phyloP scores from a whole-genome alignment of 2,113 vertebrate genomes.

The Aspiorhynchus laticeps region DNA sequence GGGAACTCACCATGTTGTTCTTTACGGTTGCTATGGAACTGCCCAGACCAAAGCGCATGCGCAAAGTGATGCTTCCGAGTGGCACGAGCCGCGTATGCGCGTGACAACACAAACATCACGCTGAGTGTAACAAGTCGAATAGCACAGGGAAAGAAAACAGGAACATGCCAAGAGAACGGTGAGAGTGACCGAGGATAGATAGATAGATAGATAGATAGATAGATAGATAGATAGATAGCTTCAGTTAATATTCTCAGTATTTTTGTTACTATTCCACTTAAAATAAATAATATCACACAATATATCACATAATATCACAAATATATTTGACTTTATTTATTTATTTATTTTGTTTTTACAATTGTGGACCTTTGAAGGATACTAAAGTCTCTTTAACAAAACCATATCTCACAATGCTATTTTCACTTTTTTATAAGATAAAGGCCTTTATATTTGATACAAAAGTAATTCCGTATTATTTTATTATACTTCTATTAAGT shows the following conservation, averaged over 20 bases:
- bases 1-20: constrained; percentile 62
- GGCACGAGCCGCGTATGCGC: not conserved
- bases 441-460: too few relatives aligned
- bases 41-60: constrained; percentile 51
- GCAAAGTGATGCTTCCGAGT: constrained; percentile 10
- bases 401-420: not conserved
- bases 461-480: not conserved
- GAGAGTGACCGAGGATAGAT: not conserved
- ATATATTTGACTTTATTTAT: too few relatives aligned
- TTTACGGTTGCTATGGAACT: constrained; percentile 66
- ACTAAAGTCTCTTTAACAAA: too few relatives aligned
- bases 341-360: not conserved
- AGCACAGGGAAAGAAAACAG: not conserved
- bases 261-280: not conserved
- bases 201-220: too few relatives aligned
- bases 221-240: too few relatives aligned
- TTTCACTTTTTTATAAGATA: not conserved
- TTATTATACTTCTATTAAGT: too few relatives aligned
- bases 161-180: not conserved
- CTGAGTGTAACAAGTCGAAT: not conserved
- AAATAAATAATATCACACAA: not conserved
- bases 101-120: not conserved
- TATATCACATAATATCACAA: too few relatives aligned
- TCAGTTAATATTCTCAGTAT: not conserved
- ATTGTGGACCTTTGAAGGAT: too few relatives aligned